These are phyloP conservation scores for Diploscapter pachys DNA, from an alignment of 1,140 invertebrate species.

Conservation along the genomic window DNA sequence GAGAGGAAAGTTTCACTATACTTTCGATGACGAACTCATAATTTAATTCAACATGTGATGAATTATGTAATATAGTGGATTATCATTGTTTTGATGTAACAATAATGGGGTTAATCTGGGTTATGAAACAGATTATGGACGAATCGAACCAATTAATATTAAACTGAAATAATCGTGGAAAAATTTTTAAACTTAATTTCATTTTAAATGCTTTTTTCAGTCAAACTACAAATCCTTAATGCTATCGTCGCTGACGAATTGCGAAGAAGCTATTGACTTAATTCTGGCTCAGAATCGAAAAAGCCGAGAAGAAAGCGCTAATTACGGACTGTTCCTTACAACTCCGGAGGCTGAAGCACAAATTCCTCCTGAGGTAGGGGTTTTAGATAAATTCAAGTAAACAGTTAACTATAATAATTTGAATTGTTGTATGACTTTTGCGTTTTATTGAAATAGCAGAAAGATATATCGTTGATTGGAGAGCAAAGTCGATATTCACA, in stretches of 20 bases:
- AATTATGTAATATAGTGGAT: no score
- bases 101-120: background rate
- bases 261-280: conserved; percentile 25
- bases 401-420: no score
- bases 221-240: conserved; percentile 40
- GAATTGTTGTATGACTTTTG: no score
- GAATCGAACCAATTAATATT: background rate
- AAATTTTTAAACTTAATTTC: background rate
- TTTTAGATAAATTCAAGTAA: no score
- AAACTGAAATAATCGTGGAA: conserved; percentile 4
- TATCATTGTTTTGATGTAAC: background rate
- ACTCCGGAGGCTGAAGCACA: conserved; percentile 25
- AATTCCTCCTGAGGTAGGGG: conserved; percentile 26
- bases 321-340: conserved; percentile 26
- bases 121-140: background rate
- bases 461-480: no score
- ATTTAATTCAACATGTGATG: no score
- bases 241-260: conserved; percentile 28
- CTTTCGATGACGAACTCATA: no score
- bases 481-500: no score
- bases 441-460: no score
- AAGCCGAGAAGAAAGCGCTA: conserved; percentile 6
- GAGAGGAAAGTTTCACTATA: no score
- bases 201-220: conserved; percentile 21
- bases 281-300: conserved; percentile 26